Percentiles rank a stretch among this genome's conserved stretches.
These are phyloP conservation scores for Coryphaenoides rupestris DNA, from an alignment of 2,113 vertebrate genomes.

Conservation along the genomic window DNA sequence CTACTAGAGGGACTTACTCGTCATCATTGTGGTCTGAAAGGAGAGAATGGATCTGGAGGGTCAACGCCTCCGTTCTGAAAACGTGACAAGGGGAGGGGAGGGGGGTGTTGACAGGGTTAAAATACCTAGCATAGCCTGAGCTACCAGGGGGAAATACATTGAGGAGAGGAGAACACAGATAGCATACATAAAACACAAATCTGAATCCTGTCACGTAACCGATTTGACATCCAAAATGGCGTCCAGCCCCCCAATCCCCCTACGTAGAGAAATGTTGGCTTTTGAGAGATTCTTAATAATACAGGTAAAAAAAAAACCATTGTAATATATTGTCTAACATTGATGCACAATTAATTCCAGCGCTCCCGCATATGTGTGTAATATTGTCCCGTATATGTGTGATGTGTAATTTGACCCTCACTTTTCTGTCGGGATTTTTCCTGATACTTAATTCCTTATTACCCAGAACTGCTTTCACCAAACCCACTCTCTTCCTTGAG, in stretches of 20 bases:
- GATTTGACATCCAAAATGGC: no score
- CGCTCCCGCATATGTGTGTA: conserved; percentile 16
- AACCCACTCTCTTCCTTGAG: not conserved
- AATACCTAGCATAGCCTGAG: conserved; percentile 42
- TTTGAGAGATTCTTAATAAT: no score
- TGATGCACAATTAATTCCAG: conserved; percentile 5
- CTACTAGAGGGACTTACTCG: conserved; percentile 68
- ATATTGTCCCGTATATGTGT: no score
- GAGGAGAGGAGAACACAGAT: conserved; percentile 7
- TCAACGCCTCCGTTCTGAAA: conserved; percentile 80
- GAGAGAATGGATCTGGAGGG: conserved; percentile 76
- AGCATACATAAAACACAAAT: conserved; percentile 6
- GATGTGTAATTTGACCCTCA: no score
- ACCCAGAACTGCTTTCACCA: no score
- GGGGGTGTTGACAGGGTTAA: conserved; percentile 53
- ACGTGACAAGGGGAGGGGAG: conserved; percentile 64
- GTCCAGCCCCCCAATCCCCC: no score
- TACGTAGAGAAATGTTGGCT: no score
- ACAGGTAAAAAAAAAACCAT: no score
- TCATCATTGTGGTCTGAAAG: conserved; percentile 73
- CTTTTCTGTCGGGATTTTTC: no score
- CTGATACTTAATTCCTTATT: no score
- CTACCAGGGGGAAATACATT: conserved; percentile 35
- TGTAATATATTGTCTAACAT: no score
- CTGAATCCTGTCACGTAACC: no score